Evolutionary conservation across 2,113 vertebrate species (phyloP).

Genomic region (Menura novaehollandiae): DNA sequence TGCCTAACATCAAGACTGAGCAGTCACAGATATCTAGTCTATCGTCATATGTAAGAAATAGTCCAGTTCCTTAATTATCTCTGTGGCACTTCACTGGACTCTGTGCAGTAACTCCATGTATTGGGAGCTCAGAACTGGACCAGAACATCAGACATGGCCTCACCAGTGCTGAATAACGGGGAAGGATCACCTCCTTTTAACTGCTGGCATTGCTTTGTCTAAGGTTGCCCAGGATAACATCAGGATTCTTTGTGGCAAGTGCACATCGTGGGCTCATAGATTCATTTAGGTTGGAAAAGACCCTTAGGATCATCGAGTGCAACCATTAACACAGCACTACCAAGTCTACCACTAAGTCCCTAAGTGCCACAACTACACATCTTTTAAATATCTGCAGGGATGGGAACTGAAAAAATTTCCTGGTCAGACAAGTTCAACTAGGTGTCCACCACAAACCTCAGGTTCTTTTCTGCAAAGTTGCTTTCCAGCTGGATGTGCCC

Average conservation of each 20-base stretch:
- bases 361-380: neutral
- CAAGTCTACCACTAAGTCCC: neutral
- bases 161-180: neutral
- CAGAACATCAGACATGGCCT: neutral
- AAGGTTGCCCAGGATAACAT: neutral
- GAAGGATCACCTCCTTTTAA: neutral
- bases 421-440: neutral
- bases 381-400: neutral
- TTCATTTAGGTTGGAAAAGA: neutral
- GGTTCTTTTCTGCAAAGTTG: neutral
- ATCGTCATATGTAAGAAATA: neutral
- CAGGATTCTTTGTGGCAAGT: neutral
- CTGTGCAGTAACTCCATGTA: neutral
- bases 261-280: rapidly evolving
- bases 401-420: neutral
- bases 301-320: neutral
- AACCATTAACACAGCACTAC: neutral
- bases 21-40: neutral
- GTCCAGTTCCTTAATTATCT: neutral
- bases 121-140: neutral
- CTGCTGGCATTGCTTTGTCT: neutral
- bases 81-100: neutral
- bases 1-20: neutral
- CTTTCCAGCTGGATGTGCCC: neutral
- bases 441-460: rapidly evolving